Conservation (phyloP, 2,888 invertebrate species). For the Caenorhabditis zanzibari region DNA sequence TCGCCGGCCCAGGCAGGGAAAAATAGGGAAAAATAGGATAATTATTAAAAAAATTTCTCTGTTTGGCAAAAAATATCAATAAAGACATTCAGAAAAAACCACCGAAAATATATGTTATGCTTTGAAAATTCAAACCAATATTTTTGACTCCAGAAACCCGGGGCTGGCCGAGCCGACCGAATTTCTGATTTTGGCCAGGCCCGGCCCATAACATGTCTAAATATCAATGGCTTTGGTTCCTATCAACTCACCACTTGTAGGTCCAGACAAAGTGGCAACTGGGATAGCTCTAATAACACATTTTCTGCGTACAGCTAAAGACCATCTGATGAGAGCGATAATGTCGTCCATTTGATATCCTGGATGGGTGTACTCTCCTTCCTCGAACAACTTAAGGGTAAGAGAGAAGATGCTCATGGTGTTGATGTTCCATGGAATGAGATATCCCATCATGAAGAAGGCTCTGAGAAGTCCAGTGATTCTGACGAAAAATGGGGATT, state of each 20-base stretch:
- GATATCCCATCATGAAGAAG: conserved; percentile 81
- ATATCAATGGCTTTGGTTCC: too few relatives aligned
- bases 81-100: too few relatives aligned
- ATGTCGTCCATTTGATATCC: conserved; percentile 81
- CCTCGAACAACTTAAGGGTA: conserved; percentile 76
- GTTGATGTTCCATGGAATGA: conserved; percentile 81
- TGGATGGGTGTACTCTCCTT: conserved; percentile 79
- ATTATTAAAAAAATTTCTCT: too few relatives aligned
- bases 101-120: too few relatives aligned
- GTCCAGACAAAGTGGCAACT: conserved; percentile 78
- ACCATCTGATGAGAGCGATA: conserved; percentile 80
- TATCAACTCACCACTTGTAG: conserved; percentile 67
- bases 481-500: conserved; percentile 80
- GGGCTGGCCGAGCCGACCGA: too few relatives aligned
- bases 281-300: conserved; percentile 79
- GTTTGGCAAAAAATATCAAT: too few relatives aligned
- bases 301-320: conserved; percentile 76
- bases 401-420: conserved; percentile 81
- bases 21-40: too few relatives aligned
- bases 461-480: conserved; percentile 79
- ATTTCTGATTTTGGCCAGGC: too few relatives aligned
- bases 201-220: too few relatives aligned
- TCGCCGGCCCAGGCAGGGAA: too few relatives aligned
- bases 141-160: too few relatives aligned
- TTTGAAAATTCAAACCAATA: too few relatives aligned